Conservation (phyloP, 1,140 invertebrate species). For the Megalopta genalis region DNA sequence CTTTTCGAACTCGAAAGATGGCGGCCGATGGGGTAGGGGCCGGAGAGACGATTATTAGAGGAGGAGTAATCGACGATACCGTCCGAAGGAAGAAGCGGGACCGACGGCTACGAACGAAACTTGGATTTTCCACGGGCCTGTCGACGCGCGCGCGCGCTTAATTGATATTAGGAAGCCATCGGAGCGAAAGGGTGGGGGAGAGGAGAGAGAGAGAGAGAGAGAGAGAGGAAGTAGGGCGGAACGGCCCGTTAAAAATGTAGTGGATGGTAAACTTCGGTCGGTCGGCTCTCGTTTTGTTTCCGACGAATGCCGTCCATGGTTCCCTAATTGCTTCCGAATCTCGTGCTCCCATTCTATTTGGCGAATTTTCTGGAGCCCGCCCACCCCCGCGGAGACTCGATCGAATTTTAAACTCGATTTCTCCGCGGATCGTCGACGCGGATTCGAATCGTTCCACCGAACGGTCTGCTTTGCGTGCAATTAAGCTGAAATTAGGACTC, state of each 20-base stretch:
- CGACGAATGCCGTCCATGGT: neutral
- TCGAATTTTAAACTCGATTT: neutral
- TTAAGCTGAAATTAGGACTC: too few relatives aligned
- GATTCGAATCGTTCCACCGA: too few relatives aligned
- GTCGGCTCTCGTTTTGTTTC: constrained; percentile 1
- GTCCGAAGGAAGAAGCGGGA: neutral
- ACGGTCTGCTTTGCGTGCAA: too few relatives aligned
- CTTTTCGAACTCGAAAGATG: constrained; percentile 44
- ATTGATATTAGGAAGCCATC: constrained; percentile 30
- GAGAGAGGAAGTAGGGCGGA: neutral
- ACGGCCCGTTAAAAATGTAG: constrained; percentile 26
- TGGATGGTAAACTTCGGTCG: constrained; percentile 13
- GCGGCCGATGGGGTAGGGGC: constrained; percentile 6
- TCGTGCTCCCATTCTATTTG: neutral
- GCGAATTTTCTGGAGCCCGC: neutral
- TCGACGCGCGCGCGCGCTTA: neutral
- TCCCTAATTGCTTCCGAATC: constrained; percentile 3
- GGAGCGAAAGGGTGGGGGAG: neutral
- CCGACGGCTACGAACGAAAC: neutral
- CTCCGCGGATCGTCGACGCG: neutral
- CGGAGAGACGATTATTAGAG: constrained; percentile 46
- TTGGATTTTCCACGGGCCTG: constrained; percentile 3
- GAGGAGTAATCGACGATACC: constrained; percentile 39
- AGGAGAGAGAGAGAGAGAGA: too few relatives aligned
- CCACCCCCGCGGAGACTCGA: neutral